Percentiles rank a stretch among this genome's conserved stretches.
These are phyloP conservation scores for Hyppa rectilinea DNA, from an alignment of 2,888 invertebrate species.

Conservation along the genomic window DNA sequence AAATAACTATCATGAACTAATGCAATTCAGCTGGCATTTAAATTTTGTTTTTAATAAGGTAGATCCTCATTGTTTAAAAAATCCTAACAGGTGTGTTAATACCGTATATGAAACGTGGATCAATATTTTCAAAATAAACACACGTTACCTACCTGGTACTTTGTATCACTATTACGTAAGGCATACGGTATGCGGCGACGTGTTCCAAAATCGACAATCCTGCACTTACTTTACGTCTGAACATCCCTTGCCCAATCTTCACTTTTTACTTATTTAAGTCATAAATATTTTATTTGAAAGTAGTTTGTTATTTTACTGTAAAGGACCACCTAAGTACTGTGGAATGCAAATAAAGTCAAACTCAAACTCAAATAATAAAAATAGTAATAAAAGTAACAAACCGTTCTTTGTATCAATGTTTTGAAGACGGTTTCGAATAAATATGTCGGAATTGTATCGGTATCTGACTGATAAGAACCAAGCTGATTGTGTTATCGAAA, in stretches of 20 bases:
- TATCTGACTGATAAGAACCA: not conserved
- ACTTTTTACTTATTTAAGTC: not conserved
- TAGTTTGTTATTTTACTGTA: not conserved
- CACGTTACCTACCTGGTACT: not conserved
- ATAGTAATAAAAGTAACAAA: no score
- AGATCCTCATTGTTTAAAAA: no score
- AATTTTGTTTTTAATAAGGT: no score
- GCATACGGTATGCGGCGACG: not conserved
- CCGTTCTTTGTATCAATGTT: no score
- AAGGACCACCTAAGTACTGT: no score
- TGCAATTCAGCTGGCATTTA: no score
- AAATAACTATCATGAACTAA: no score
- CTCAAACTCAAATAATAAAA: no score
- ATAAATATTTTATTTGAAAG: not conserved
- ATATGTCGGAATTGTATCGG: not conserved
- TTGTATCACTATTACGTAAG: not conserved
- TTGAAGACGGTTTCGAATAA: not conserved
- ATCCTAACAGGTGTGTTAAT: not conserved
- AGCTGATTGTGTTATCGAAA: constrained; percentile 15
- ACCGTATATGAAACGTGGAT: not conserved
- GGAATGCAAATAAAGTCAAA: no score
- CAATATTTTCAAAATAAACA: not conserved
- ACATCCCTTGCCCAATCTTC: no score
- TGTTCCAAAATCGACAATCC: not conserved
- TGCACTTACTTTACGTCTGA: not conserved